Evolutionary conservation across 2,797 vertebrate genomes (phyloP).

Genomic region (Morelia viridis): DNA sequence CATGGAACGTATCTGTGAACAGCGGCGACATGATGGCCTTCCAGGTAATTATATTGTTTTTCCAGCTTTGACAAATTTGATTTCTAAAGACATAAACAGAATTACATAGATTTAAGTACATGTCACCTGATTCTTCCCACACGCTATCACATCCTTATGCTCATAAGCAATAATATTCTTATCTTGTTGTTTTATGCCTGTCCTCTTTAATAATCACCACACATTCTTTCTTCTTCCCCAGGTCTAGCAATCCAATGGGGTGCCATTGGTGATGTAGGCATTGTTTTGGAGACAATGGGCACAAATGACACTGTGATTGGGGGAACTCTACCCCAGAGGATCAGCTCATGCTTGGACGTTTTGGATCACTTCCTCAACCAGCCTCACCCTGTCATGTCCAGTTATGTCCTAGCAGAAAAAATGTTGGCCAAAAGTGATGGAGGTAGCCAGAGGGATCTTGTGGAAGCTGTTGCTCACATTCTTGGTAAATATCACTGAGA

Average conservation of each 20-base stretch:
- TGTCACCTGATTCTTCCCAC: not conserved
- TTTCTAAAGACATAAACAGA: not conserved
- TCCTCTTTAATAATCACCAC: slow-evolving; percentile 19
- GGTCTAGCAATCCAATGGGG: slow-evolving; percentile 95
- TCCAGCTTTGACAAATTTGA: not conserved
- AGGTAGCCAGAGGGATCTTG: slow-evolving; percentile 76
- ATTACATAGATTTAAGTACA: not conserved
- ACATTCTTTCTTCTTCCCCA: slow-evolving; percentile 30
- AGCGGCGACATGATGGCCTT: slow-evolving; percentile 80
- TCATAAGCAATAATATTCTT: not conserved
- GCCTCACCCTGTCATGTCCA: slow-evolving; percentile 85
- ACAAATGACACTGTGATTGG: slow-evolving; percentile 83
- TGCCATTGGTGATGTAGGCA: slow-evolving; percentile 92
- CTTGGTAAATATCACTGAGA: slow-evolving; percentile 79
- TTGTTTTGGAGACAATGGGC: slow-evolving; percentile 87
- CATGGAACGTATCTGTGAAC: slow-evolving; percentile 97
- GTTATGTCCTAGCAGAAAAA: slow-evolving; percentile 91
- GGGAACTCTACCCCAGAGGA: slow-evolving; percentile 89
- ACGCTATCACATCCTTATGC: not conserved
- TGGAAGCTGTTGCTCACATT: slow-evolving; percentile 89
- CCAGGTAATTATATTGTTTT: slow-evolving; percentile 71
- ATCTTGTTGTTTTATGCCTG: not conserved
- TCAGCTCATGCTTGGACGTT: slow-evolving; percentile 90
- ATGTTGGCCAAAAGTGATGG: slow-evolving; percentile 66
- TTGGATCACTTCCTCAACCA: slow-evolving; percentile 90